Base-by-base conservation (phyloP, 37 sponge, comb jelly and placozoan genomes). In the Ephydatia muelleri region DNA sequence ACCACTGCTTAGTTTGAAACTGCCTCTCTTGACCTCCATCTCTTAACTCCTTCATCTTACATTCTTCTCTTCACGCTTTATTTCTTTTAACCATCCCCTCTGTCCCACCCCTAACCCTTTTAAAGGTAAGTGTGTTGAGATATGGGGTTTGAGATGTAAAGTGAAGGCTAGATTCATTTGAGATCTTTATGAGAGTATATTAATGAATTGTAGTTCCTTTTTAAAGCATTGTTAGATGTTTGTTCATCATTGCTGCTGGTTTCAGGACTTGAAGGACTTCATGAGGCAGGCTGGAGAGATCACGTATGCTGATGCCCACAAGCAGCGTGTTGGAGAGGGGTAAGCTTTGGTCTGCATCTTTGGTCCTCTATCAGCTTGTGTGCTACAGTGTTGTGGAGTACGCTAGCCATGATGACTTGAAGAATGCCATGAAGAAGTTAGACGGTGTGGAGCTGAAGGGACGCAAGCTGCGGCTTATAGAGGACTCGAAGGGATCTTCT, bases 281-380 rank as follows among this genome's bases (percentile, higher is more conserved):
- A 88, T 97, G 87, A 82, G 99, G 19, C 78, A 82, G 19, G 97
- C 94, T 37, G 99, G 96, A 16, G 96, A 97, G 73, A 95, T 99
- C 29, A 97, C 99, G 0, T 99, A 92, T 84, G 99, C 99, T 72
- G 99, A 99, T 81, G 99, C 99, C 31, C 99, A 99, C 86, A 93
- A 95, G 47, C 88, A 87, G 49, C 75, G 94, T 81, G 88, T 82
- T 43, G 97, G 97, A 49, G 99, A 97, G 78, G 97, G 96, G 96
- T 95, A 69, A 91, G 80, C 31, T 57, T 57, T 11, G 47, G 4
- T 43, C 8, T 43, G 6, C 4, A 43, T 4, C 8, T 4, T 8
- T 43, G 6, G 8, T 43, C 47, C 4, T 43, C 8, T 43, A 11
- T 43, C 47, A 43, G 4, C 47, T 8, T 11, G 47, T 43, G 8